Base-by-base conservation (phyloP, 2,797 vertebrate genomes). In the Cyprinodon diabolis region DNA sequence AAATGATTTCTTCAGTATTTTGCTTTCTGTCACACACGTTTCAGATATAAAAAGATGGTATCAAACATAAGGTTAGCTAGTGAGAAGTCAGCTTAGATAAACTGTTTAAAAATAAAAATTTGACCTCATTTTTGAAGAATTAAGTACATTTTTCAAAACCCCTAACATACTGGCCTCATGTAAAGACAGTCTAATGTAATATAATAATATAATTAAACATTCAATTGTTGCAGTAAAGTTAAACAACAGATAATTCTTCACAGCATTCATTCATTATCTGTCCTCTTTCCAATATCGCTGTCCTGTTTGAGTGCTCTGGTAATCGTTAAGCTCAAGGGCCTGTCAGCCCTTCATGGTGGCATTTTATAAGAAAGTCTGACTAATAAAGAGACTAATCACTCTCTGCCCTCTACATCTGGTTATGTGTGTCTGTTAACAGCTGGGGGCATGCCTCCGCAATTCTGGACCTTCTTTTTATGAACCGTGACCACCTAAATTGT, bases 401-500 rank as follows among this genome's bases (percentile, higher is more conserved):
- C 67, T 68, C 0, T 17, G 57, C 43, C 68, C 37, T 35, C 66
- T 69, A 43, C 69, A 77, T 82, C 70, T 78, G 75, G 45, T 4
- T 65, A 72, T 52, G 12, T 49, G 30, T 69, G 78, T 71, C 70
- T 69, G 52, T 48, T 12, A 74, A 48, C 75, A 68, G 71, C 35
- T 57, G 65, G 77, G 68, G 60, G 60, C 58, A 68, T 76, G 57
- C 70, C 72, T 77, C 60, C 63, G 40, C 70, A 83, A 79, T 40
- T 45, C 12, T 6, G 21, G 30, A 73, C 63, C 11, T 74, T 47
- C 3, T 79, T 76, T 25, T 35, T 12, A 67, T 35, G 51, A 75
- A 69, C 56, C 37, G 10, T 0, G 67, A 76, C 78, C 81, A 82
- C 69, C 81, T 75, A 48, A 30, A 71, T 67, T 80, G 55, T 37